These are phyloP conservation scores for Diachrysia chrysitis DNA, from an alignment of 2,888 invertebrate species.

Conservation along the genomic window DNA sequence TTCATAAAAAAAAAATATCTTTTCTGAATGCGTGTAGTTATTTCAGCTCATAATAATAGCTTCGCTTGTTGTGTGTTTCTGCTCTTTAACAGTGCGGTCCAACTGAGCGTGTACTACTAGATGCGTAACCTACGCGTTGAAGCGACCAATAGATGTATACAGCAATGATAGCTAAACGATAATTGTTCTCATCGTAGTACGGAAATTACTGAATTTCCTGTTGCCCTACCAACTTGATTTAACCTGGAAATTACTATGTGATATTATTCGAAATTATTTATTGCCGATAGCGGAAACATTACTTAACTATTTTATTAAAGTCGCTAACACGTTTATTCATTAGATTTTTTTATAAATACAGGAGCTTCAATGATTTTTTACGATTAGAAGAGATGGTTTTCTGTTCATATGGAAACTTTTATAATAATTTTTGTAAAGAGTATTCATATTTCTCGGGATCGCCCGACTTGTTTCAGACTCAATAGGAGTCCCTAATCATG, in stretches of 20 bases:
- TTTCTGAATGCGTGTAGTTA: no score
- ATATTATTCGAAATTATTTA: neutral
- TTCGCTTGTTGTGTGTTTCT: neutral
- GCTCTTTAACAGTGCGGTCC: neutral
- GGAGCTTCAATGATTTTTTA: no score
- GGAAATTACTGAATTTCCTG: neutral
- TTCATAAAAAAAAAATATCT: no score
- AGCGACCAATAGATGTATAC: neutral
- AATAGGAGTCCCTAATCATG: no score
- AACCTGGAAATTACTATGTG: neutral
- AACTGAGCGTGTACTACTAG: slow-evolving; percentile 4
- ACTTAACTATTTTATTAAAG: neutral
- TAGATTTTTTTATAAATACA: no score
- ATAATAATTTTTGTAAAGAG: no score
- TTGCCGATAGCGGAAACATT: neutral
- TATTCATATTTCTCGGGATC: no score
- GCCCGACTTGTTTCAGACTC: no score
- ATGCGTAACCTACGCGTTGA: neutral
- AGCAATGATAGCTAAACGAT: neutral
- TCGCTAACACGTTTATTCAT: no score
- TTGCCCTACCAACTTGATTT: neutral
- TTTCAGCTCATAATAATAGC: neutral
- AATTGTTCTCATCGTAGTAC: neutral
- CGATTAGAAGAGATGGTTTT: no score
- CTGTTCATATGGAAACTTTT: no score